Evolutionary conservation across 2,888 invertebrate genomes (phyloP).

Genomic region (Anticlea derivata): DNA sequence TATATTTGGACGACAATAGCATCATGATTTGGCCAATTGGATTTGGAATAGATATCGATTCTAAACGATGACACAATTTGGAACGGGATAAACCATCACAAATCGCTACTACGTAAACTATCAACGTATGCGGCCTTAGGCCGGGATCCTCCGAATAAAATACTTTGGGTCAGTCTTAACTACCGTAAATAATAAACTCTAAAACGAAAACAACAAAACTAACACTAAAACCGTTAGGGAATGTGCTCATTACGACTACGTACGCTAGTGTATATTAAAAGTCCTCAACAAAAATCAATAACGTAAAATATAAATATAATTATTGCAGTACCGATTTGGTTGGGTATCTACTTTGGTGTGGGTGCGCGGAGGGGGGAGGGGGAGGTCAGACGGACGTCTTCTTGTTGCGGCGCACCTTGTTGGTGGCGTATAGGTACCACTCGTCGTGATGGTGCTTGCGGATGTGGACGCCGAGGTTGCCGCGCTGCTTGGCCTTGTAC

Average conservation of each 20-base stretch:
- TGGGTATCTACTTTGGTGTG: conserved; percentile 78
- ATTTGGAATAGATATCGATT: conserved; percentile 26
- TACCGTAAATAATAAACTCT: conserved; percentile 72
- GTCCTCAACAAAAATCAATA: conserved; percentile 68
- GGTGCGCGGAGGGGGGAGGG: background rate
- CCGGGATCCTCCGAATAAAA: conserved; percentile 61
- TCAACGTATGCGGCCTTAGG: conserved; percentile 52
- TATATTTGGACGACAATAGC: conserved; percentile 37
- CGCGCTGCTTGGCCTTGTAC: conserved; percentile 91
- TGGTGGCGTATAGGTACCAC: conserved; percentile 80
- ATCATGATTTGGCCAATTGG: conserved; percentile 36
- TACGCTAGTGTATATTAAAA: conserved; percentile 71
- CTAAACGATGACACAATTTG: conserved; percentile 27
- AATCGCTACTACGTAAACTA: conserved; percentile 7
- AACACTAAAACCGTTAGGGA: conserved; percentile 76
- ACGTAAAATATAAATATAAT: conserved; percentile 70
- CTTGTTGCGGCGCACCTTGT: conserved; percentile 75
- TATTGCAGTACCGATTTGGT: conserved; percentile 83
- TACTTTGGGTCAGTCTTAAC: conserved; percentile 81
- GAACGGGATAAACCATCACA: conserved; percentile 23
- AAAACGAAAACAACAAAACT: conserved; percentile 79
- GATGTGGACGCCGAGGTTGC: conserved; percentile 92
- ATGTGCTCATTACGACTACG: conserved; percentile 77
- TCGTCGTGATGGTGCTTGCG: conserved; percentile 88
- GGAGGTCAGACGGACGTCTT: conserved; percentile 59